Base-by-base conservation (phyloP, 2,888 invertebrate species). In the Deilephila porcellus region DNA sequence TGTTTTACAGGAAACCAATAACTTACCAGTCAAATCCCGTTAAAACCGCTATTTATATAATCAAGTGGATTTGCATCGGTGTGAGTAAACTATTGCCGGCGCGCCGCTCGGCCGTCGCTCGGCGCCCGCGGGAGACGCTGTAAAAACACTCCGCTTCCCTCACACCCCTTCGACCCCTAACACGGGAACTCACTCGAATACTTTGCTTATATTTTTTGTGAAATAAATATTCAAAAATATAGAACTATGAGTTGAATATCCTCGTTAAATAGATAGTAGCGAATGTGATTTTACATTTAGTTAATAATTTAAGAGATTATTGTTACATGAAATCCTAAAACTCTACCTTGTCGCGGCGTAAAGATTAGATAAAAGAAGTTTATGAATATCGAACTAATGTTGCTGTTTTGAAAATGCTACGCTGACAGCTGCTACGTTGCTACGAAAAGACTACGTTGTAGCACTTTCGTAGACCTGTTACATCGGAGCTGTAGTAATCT, bases 61-160 rank as follows among this genome's bases (percentile, higher is more conserved):
- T 72, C 60, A 70, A 45, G 63, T 74, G 74, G 72, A 77, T 76
- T 78, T 75, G 72, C 75, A 77, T 77, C 76, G 75, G 75, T 78
- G 75, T 75, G 75, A 75, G 73, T 25, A 45, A 67, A 67, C 67
- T 34, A 45, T 67, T 52, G 25, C 25, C 67, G 67, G 52, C 52
- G 17, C 14, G 52, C 17, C 56, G 56, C 14, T 45, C 45, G 45
- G 45, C 4, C 19, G 19, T 56, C 53, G 53, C 19, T 56, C 56
- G 67, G 25, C 45, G 64, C 34, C 45, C 64, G 20, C 52, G 45
- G 25, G 67, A 52, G 67, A 52, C 74, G 81, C 83, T 86, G 85
- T 83, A 85, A 88, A 87, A 90, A 87, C 88, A 87, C 86, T 86
- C 79, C 75, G 78, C 73, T 73, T 25, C 74, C 70, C 76, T 70